Conservation (phyloP, 2,888 invertebrate genomes). For the Tachina fera region DNA sequence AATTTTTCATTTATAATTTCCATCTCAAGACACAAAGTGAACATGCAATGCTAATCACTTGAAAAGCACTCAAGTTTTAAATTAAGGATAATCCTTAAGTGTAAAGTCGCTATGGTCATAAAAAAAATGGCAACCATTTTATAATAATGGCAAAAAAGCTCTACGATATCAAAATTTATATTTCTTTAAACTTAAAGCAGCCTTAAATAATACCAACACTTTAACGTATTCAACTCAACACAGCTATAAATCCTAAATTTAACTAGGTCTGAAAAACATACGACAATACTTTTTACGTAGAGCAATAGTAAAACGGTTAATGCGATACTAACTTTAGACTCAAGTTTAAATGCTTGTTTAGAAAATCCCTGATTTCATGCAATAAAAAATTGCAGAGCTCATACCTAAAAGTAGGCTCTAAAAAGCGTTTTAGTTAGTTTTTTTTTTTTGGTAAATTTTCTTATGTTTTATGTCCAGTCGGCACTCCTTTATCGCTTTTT, state of each 20-base stretch:
- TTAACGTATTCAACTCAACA: constrained; percentile 71
- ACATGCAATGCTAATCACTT: constrained; percentile 73
- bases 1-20: constrained; percentile 1
- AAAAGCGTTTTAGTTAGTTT: constrained; percentile 17
- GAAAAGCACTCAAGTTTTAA: constrained; percentile 72
- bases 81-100: constrained; percentile 74
- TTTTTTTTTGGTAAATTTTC: constrained; percentile 1
- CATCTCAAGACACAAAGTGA: constrained; percentile 26
- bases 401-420: constrained; percentile 51
- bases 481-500: constrained; percentile 49
- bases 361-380: constrained; percentile 45
- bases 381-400: neutral
- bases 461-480: constrained; percentile 35
- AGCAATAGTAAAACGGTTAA: constrained; percentile 6
- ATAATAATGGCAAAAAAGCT: constrained; percentile 39
- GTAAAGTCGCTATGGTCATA: constrained; percentile 58
- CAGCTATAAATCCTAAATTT: constrained; percentile 68
- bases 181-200: neutral
- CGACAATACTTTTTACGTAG: neutral
- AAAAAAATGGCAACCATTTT: constrained; percentile 45
- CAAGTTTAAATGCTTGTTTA: constrained; percentile 56
- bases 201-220: constrained; percentile 36
- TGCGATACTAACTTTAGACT: constrained; percentile 11
- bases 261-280: constrained; percentile 36
- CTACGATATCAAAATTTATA: neutral